Conservation (phyloP, 2,888 invertebrate species). For the Tachina lurida region DNA sequence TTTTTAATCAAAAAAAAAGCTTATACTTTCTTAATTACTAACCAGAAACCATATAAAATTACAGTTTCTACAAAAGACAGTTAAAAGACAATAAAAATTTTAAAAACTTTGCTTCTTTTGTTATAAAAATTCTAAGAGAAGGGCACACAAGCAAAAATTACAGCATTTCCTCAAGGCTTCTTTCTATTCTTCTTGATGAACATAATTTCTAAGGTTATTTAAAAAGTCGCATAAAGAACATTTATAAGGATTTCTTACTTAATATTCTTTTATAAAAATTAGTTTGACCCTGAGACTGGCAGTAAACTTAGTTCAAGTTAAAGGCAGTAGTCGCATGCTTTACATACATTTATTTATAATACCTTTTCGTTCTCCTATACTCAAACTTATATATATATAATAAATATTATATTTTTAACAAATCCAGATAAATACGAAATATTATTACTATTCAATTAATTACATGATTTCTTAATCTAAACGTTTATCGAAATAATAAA, state of each 20-base stretch:
- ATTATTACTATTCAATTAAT: neutral
- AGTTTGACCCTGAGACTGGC: slow-evolving; percentile 34
- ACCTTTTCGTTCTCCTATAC: neutral
- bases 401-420: slow-evolving; percentile 9
- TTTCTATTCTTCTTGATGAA: neutral
- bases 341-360: neutral
- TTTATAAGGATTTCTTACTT: slow-evolving; percentile 5
- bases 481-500: slow-evolving; percentile 14
- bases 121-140: neutral
- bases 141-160: neutral
- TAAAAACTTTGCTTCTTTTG: slow-evolving; percentile 1
- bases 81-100: neutral
- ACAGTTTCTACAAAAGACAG: neutral
- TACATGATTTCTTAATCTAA: slow-evolving; percentile 39
- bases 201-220: neutral
- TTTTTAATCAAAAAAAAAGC: no score
- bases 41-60: slow-evolving; percentile 14
- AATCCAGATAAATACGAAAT: slow-evolving; percentile 3
- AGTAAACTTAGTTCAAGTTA: slow-evolving; percentile 31
- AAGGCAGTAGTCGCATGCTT: neutral
- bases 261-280: neutral
- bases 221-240: slow-evolving; percentile 2
- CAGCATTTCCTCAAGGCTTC: slow-evolving; percentile 20
- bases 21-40: neutral
- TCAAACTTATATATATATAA: neutral